Evolutionary conservation across 2,888 invertebrate genomes (phyloP).

Genomic region (Pycnomerus fuliginosus): DNA sequence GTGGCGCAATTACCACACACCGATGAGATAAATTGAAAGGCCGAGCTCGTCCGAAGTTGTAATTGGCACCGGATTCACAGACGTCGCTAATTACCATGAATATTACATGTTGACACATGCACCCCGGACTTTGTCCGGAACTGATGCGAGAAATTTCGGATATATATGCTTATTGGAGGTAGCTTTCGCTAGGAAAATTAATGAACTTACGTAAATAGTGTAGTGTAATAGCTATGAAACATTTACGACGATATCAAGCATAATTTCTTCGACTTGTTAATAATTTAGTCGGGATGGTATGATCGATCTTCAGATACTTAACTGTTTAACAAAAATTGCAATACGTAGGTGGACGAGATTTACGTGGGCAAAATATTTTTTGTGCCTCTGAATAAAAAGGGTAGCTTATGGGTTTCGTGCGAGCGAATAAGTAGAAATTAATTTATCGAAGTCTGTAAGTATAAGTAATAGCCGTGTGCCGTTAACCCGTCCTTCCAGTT

Average conservation of each 20-base stretch:
- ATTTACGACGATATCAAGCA: too few species aligned
- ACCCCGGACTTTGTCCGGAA: constrained; percentile 35
- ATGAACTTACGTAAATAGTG: too few species aligned
- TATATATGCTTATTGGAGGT: constrained; percentile 44
- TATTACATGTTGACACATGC: constrained; percentile 48
- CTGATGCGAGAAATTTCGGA: constrained; percentile 43
- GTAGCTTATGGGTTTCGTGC: too few species aligned
- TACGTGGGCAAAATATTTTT: neutral
- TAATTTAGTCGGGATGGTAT: too few species aligned
- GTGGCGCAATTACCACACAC: constrained; percentile 43
- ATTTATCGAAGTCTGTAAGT: neutral
- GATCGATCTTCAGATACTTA: too few species aligned
- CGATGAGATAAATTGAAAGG: constrained; percentile 46
- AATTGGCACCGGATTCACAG: constrained; percentile 46
- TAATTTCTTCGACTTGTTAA: too few species aligned
- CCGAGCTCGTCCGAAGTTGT: constrained; percentile 39
- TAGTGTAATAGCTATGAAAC: too few species aligned
- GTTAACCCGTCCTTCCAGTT: constrained; percentile 21
- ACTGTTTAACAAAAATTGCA: too few species aligned
- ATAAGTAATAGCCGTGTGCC: constrained; percentile 3
- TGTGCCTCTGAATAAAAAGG: neutral
- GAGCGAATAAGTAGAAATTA: too few species aligned
- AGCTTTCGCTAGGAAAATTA: too few species aligned
- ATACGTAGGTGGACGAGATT: too few species aligned
- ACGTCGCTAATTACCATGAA: constrained; percentile 49